Conservation (phyloP, 1,140 invertebrate species). For the Bombus haemorrhoidalis region DNA sequence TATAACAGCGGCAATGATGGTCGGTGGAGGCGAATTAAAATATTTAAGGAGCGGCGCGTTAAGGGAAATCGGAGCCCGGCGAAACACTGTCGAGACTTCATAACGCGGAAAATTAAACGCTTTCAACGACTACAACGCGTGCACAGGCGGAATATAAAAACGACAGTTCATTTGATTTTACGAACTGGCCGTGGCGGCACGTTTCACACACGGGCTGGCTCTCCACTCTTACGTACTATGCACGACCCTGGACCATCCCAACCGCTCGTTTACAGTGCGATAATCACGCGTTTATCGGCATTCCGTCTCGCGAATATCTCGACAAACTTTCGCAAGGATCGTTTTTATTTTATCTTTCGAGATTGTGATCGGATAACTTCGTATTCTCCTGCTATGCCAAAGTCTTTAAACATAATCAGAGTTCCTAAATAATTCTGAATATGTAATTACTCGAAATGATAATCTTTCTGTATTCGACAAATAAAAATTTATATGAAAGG, state of each 20-base stretch:
- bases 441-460: no score
- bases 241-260: constrained; percentile 44
- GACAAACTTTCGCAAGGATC: constrained; percentile 21
- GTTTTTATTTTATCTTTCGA: constrained; percentile 34
- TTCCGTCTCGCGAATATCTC: constrained; percentile 43
- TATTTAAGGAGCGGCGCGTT: constrained; percentile 42
- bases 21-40: constrained; percentile 34
- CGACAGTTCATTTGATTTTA: constrained; percentile 75
- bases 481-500: background rate
- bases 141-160: constrained; percentile 63
- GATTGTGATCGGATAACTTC: background rate
- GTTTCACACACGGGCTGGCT: constrained; percentile 5
- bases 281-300: constrained; percentile 73
- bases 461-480: background rate
- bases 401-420: background rate
- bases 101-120: constrained; percentile 63
- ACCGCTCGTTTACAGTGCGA: constrained; percentile 68
- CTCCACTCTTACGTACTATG: background rate
- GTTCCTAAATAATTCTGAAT: background rate
- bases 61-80: constrained; percentile 30
- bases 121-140: constrained; percentile 33
- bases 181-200: constrained; percentile 60
- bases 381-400: background rate
- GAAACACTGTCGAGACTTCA: constrained; percentile 29
- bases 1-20: constrained; percentile 38